Conservation (phyloP, 2,113 vertebrate species). For the Vidua macroura region DNA sequence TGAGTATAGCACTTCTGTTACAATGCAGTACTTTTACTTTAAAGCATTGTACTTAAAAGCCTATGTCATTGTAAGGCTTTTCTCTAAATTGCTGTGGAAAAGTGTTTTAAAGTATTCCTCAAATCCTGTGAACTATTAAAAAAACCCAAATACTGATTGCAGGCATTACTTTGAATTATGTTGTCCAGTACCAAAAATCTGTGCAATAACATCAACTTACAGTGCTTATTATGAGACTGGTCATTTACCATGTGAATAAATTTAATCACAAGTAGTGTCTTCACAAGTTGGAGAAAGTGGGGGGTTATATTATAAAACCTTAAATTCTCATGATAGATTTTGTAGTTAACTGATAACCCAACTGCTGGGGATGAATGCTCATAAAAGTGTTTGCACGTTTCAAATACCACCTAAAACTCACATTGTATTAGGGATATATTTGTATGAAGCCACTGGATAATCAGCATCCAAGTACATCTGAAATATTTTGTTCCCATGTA, state of each 20-base stretch:
- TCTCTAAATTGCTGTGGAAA: background rate
- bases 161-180: background rate
- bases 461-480: background rate
- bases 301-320: background rate
- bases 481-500: background rate
- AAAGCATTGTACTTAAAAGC: background rate
- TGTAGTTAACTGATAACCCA: background rate
- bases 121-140: background rate
- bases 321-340: background rate
- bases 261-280: background rate
- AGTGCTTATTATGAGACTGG: background rate
- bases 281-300: background rate
- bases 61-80: background rate
- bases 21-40: background rate
- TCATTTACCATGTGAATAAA: background rate
- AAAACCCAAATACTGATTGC: background rate
- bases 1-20: background rate
- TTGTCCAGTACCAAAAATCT: background rate
- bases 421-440: accelerated
- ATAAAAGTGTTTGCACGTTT: background rate
- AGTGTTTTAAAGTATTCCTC: background rate
- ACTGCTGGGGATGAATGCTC: background rate
- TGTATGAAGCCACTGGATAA: background rate
- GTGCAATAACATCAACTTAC: background rate
- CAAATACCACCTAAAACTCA: background rate